Base-by-base conservation (phyloP, 2,113 vertebrate species). In the Pachyramphus minor region DNA sequence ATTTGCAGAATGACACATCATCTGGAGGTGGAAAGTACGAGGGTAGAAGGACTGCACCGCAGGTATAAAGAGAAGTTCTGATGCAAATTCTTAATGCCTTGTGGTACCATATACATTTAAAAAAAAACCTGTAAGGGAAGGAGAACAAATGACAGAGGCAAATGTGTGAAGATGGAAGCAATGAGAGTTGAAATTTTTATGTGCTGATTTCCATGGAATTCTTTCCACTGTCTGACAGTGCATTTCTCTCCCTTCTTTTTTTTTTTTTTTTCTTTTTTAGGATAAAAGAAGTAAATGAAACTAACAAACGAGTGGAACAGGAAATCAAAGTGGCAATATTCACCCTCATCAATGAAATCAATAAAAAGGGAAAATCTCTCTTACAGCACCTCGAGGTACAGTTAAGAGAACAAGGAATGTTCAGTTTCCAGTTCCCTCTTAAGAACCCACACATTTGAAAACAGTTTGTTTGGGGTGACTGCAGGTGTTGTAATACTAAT, bases 271-370 rank as follows among this genome's bases (percentile, higher is more conserved):
- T 20, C 31, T 89, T 89, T 96, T 97, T 89, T 95, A 99, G 99
- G 98, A 98, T 99, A 98, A 99, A 99, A 98, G 99, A 99, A 98
- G 98, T 99, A 76, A 98, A 98, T 93, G 99, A 99, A 93, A 99
- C 99, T 11, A 99, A 99, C 95, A 99, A 98, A 97, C 98, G 99
- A 97, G 99, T 99, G 95, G 99, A 99, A 95, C 99, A 99, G 93
- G 99, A 99, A 95, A 99, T 99, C 97, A 99, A 99, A 98, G 99
- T 99, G 82, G 99, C 99, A 59, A 99, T 99, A 95, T 99, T 99
- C 97, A 99, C 99, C 42, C 99, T 99, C 84, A 99, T 99, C 98
- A 99, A 99, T 97, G 99, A 99, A 97, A 99, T 99, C 97, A 99
- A 99, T 98, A 99, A 99, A 97, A 99, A 99, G 97, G 99, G 99